Evolutionary conservation across 2,888 invertebrate species (phyloP).

Genomic region (Eugnorisma glareosa): DNA sequence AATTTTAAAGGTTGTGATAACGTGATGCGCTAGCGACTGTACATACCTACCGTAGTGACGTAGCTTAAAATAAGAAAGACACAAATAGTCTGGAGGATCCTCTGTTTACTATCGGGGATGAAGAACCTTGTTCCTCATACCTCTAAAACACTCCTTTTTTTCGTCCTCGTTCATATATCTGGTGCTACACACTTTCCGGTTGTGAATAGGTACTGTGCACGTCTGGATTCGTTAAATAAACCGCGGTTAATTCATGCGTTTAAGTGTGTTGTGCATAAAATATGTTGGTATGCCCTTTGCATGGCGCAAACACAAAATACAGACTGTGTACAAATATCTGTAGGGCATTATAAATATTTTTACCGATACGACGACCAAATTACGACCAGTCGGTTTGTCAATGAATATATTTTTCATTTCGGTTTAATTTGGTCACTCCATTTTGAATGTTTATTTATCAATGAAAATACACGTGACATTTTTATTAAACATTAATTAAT

Average conservation of each 20-base stretch:
- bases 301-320: background rate
- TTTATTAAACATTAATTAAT: background rate
- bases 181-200: background rate
- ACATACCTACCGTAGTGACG: background rate
- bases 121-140: background rate
- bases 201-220: background rate
- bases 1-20: too few relatives aligned
- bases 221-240: slow-evolving; percentile 19
- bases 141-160: background rate
- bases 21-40: too few relatives aligned
- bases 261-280: slow-evolving; percentile 14
- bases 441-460: slow-evolving; percentile 14
- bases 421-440: background rate
- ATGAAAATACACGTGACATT: background rate
- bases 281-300: slow-evolving; percentile 16
- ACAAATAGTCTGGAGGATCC: background rate
- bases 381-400: slow-evolving; percentile 11
- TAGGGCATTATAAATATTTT: slow-evolving; percentile 11
- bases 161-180: background rate
- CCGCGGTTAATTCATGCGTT: slow-evolving; percentile 29
- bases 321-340: slow-evolving; percentile 24
- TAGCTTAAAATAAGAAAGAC: background rate
- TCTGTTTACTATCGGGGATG: background rate
- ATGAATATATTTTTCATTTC: slow-evolving; percentile 14
- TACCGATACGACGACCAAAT: background rate